Conservation (phyloP, 1,140 invertebrate species). For the Chionoecetes opilio region DNA sequence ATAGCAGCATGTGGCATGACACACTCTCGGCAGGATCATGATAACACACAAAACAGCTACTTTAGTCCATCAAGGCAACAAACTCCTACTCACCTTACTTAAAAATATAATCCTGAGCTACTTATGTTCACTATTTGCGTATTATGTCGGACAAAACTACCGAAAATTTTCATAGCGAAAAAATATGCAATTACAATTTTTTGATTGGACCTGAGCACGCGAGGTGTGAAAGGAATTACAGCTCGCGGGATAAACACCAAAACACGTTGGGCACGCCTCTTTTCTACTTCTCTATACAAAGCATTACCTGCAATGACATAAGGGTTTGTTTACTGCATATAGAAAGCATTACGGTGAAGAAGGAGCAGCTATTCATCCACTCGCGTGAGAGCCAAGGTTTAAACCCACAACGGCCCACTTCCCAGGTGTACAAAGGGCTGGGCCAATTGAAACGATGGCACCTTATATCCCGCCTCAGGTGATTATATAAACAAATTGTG, state of each 20-base stretch:
- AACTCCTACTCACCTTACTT: neutral
- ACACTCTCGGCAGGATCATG: neutral
- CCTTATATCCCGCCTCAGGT: constrained; percentile 53
- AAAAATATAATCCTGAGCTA: neutral
- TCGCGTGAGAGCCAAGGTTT: constrained; percentile 54
- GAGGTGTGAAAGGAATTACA: neutral
- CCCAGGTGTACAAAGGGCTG: constrained; percentile 59
- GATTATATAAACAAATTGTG: constrained; percentile 68
- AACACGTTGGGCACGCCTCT: constrained; percentile 10
- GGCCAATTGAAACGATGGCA: constrained; percentile 61
- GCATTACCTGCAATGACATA: constrained; percentile 53
- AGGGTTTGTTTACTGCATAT: constrained; percentile 67
- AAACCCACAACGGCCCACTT: constrained; percentile 28
- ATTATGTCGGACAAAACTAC: neutral
- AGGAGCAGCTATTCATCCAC: constrained; percentile 42
- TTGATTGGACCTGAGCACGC: neutral
- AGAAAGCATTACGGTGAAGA: constrained; percentile 62
- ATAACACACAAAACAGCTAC: neutral
- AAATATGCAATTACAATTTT: constrained; percentile 27
- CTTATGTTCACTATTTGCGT: neutral
- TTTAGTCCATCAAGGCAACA: neutral
- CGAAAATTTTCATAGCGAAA: neutral
- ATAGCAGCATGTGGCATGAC: neutral
- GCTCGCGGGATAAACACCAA: constrained; percentile 4
- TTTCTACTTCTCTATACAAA: constrained; percentile 65